phyloP scores from a whole-genome alignment of 2,888 invertebrate species.

The Tetrapedia diversipes region DNA sequence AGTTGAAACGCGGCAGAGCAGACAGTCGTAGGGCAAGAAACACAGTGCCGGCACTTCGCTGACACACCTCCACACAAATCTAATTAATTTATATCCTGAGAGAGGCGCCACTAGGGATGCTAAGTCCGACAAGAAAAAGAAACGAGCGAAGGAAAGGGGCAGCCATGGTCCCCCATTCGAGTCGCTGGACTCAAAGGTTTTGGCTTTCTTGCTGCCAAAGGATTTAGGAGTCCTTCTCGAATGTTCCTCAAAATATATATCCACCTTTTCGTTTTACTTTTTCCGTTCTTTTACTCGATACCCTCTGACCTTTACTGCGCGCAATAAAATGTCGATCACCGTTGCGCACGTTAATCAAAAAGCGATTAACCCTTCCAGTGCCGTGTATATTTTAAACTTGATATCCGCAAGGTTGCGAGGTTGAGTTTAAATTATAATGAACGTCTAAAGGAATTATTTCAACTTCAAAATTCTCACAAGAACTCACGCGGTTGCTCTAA shows the following conservation, averaged over 20 bases:
- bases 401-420: too few species aligned
- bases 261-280: neutral
- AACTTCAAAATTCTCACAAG: too few species aligned
- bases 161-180: conserved; percentile 20
- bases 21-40: conserved; percentile 65
- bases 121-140: conserved; percentile 58
- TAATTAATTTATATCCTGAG: conserved; percentile 82
- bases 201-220: conserved; percentile 8
- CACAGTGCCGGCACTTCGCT: conserved; percentile 71
- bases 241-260: neutral
- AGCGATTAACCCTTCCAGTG: too few species aligned
- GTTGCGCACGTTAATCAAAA: neutral
- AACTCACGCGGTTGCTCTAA: too few species aligned
- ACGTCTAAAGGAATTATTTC: too few species aligned
- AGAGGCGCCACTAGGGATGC: conserved; percentile 78
- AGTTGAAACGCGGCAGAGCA: conserved; percentile 58
- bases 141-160: conserved; percentile 37
- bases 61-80: conserved; percentile 82
- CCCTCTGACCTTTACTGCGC: too few species aligned
- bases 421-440: too few species aligned
- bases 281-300: neutral
- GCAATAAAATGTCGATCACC: neutral
- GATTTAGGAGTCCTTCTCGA: conserved; percentile 5
- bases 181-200: conserved; percentile 28
- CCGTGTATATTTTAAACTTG: too few species aligned